A percentile compares a stretch with the other conserved stretches of the same genome.
Conservation (phyloP, 1,140 invertebrate genomes). For the Macrostomum lignano region DNA sequence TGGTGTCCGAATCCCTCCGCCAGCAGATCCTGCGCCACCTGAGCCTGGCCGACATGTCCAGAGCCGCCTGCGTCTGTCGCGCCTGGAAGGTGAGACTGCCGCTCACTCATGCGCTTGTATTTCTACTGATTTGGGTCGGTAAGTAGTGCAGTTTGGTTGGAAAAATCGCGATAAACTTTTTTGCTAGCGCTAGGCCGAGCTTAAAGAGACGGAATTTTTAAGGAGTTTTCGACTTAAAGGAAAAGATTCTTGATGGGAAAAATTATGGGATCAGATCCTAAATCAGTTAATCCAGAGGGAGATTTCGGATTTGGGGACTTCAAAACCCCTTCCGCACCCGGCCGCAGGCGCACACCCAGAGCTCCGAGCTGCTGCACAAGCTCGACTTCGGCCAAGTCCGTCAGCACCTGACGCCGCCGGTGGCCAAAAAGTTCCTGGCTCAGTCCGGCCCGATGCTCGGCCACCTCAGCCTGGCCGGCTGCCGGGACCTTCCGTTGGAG, state of each 20-base stretch:
- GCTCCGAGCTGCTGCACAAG: too few relatives aligned
- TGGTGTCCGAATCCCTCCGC: conserved; percentile 13
- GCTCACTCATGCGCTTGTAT: conserved; percentile 9
- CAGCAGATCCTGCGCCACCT: conserved; percentile 22
- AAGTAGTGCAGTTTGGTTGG: neutral
- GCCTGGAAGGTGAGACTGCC: conserved; percentile 27
- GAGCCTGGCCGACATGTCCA: conserved; percentile 20
- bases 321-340: too few relatives aligned
- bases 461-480: conserved; percentile 20
- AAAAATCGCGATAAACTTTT: neutral
- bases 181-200: neutral
- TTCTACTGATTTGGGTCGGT: neutral
- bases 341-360: too few relatives aligned
- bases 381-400: too few relatives aligned
- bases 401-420: too few relatives aligned
- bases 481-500: conserved; percentile 11
- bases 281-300: too few relatives aligned
- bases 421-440: conserved; percentile 13
- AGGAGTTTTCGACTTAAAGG: too few relatives aligned
- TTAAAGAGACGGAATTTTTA: too few relatives aligned
- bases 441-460: conserved; percentile 22
- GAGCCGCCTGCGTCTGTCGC: conserved; percentile 24
- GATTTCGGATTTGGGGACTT: too few relatives aligned
- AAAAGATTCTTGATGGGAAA: too few relatives aligned
- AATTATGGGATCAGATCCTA: too few relatives aligned